Evolutionary conservation across 2,888 invertebrate species (phyloP), one percentile per base, ranked within the genome.

Genomic region (Cerceris ruficornis): DNA sequence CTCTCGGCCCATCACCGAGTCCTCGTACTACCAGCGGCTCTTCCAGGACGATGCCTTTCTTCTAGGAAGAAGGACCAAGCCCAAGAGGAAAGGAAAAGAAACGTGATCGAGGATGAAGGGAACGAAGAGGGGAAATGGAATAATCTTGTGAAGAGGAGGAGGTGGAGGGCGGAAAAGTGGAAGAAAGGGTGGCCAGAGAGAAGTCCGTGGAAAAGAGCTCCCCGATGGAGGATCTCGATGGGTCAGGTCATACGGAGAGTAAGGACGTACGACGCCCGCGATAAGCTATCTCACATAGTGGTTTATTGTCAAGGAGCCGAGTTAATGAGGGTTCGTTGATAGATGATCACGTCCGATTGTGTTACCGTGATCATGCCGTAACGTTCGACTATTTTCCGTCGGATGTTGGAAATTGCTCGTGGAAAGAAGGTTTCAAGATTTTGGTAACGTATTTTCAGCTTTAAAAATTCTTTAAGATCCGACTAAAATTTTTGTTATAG

Each of bases 241-340:
- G 82, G 77, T 74, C 66, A 61, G 60, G 61, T 58, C 73, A 46
- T 39, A 54, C 71, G 52, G 69, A 79, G 82, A 79, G 75, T 77
- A 71, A 81, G 80, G 78, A 76, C 82, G 75, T 80, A 81, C 80
- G 81, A 84, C 83, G 83, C 76, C 77, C 77, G 78, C 82, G 89
- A 90, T 90, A 90, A 90, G 87, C 86, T 88, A 90, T 89, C 88
- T 83, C 77, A 85, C 71, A 86, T 83, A 82, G 87, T 84, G 84
- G 80, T 89, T 89, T 90, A 90, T 89, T 88, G 87, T 82, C 80
- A 69, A 57, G 81, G 69, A 83, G 86, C 75, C 86, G 83, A 28
- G 88, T 90, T 91, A 91, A 91, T 87, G 90, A 91, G 86, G 89
- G 89, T 90, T 82, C 80, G 65, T 83, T 87, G 89, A 89, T 83